Evolutionary conservation across 2,888 invertebrate genomes (phyloP).

Genomic region (Lithophane socia): DNA sequence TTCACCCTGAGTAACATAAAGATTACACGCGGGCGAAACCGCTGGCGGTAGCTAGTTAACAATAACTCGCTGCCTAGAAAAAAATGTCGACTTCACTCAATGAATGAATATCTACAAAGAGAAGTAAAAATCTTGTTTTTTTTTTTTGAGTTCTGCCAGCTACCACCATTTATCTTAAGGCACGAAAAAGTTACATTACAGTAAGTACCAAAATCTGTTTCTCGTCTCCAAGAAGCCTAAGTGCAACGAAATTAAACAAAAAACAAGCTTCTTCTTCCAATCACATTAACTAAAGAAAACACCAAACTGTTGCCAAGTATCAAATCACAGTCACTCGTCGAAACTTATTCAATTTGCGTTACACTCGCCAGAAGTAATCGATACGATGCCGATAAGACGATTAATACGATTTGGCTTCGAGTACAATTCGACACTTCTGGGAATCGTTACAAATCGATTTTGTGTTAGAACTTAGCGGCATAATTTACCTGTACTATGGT

Average conservation of each 20-base stretch:
- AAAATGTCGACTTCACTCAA: too few species aligned
- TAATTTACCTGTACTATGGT: neutral
- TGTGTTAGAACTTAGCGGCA: conserved; percentile 25
- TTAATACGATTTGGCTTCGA: conserved; percentile 60
- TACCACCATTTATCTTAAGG: neutral
- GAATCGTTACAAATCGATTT: conserved; percentile 60
- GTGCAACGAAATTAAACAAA: neutral
- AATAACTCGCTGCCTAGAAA: too few species aligned
- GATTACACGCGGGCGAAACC: too few species aligned
- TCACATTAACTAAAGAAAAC: conserved; percentile 19
- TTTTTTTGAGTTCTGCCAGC: neutral
- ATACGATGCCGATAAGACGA: conserved; percentile 64
- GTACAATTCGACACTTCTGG: conserved; percentile 44
- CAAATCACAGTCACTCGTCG: conserved; percentile 24
- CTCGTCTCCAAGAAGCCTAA: neutral
- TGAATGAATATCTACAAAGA: too few species aligned
- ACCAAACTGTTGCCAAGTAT: conserved; percentile 11
- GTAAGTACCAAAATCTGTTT: neutral
- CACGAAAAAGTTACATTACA: neutral
- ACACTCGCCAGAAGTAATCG: conserved; percentile 62
- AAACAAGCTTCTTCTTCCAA: conserved; percentile 12
- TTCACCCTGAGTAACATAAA: too few species aligned
- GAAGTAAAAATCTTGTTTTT: neutral
- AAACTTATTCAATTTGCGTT: conserved; percentile 37
- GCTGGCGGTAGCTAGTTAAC: too few species aligned